Percentiles rank a stretch among this genome's conserved stretches.
Conservation (phyloP, 2,113 vertebrate species). For the Osmerus mordax region DNA sequence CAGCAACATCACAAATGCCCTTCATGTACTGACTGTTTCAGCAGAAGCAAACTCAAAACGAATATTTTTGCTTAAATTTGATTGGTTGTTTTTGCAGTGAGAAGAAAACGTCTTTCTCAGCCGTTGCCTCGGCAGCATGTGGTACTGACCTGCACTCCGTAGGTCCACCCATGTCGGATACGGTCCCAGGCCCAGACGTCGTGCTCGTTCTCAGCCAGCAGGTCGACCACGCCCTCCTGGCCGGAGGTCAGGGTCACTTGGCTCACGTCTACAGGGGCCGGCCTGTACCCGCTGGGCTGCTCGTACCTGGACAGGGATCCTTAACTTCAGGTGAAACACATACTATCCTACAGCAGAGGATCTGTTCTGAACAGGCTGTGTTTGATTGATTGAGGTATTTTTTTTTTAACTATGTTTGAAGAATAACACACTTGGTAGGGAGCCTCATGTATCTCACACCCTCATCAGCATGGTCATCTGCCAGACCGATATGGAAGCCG, state of each 20-base stretch:
- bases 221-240: conserved; percentile 84
- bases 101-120: too few relatives aligned
- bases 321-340: background rate
- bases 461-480: conserved; percentile 81
- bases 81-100: too few relatives aligned
- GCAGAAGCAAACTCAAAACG: background rate
- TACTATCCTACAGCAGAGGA: background rate
- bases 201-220: conserved; percentile 90
- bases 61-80: too few relatives aligned
- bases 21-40: background rate
- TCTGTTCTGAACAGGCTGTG: too few relatives aligned
- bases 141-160: conserved; percentile 80
- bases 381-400: background rate
- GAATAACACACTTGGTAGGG: conserved; percentile 76
- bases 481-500: conserved; percentile 84
- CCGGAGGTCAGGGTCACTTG: conserved; percentile 78
- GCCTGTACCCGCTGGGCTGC: conserved; percentile 85
- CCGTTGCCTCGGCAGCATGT: background rate
- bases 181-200: conserved; percentile 89
- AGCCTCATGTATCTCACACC: conserved; percentile 82
- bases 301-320: conserved; percentile 78
- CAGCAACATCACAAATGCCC: background rate
- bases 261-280: conserved; percentile 86
- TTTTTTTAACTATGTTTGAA: background rate
- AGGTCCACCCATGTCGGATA: conserved; percentile 93